Conservation (phyloP, 2,888 invertebrate genomes). For the Mythimna ferrago region DNA sequence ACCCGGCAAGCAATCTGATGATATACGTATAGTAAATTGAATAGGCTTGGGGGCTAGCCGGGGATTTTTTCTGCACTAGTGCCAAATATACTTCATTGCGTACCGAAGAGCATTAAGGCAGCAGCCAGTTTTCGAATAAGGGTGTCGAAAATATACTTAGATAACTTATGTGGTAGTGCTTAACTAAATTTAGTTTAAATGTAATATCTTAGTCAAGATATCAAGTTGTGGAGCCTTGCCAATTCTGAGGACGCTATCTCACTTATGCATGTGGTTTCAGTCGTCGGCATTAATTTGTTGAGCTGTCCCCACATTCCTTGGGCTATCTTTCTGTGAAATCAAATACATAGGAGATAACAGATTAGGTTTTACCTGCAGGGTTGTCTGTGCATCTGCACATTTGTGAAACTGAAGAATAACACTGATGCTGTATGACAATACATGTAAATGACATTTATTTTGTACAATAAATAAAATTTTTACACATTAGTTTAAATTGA, state of each 20-base stretch:
- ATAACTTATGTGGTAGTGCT: background rate
- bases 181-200: slow-evolving; percentile 7
- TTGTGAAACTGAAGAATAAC: too few species aligned
- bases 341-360: slow-evolving; percentile 11
- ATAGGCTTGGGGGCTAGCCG: too few species aligned
- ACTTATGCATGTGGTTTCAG: slow-evolving; percentile 24
- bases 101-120: too few species aligned
- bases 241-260: slow-evolving; percentile 32
- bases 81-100: too few species aligned
- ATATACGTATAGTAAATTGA: too few species aligned
- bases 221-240: slow-evolving; percentile 36
- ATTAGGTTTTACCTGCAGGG: background rate
- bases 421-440: too few species aligned
- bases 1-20: background rate
- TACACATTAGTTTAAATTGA: too few species aligned
- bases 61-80: too few species aligned
- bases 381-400: background rate
- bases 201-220: slow-evolving; percentile 9
- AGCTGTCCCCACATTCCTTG: slow-evolving; percentile 2
- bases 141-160: too few species aligned
- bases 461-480: too few species aligned
- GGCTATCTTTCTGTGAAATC: slow-evolving; percentile 2
- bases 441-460: too few species aligned
- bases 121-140: too few species aligned
- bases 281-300: slow-evolving; percentile 13